Evolutionary conservation across 2,113 vertebrate species (phyloP), one percentile per base, ranked within the genome.

Genomic region (Merops nubicus): DNA sequence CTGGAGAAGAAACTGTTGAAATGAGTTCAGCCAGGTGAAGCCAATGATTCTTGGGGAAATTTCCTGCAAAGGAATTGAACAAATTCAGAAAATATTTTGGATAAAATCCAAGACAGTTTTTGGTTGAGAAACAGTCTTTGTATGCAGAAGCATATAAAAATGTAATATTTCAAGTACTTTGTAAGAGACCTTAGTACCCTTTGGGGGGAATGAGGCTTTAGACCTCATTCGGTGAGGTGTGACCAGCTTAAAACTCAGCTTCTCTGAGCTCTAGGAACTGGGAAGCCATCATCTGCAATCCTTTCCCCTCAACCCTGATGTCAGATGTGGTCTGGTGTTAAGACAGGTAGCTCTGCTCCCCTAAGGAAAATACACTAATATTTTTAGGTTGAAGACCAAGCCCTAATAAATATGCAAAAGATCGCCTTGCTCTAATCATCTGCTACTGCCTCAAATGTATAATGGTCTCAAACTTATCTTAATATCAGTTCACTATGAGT

Each of bases 291-390:
- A 29, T 16, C 31, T 77, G 18, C 13, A 68, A 15, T 56, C 25
- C 4, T 56, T 40, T 7, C 2, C 4, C 19, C 6, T 9, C 10
- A 5, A 7, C 1, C n/a, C n/a, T n/a, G 6, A 65, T 43, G 69
- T 42, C 3, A 5, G 11, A 15, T 62, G 22, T 16, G 4, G 6
- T 36, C 13, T 65, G 45, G 38, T 8, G 11, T 43, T 29, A 82
- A 42, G 28, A n/a, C 23, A 36, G 3, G 10, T 63, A 48, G 31
- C 63, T 57, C 6, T 80, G 8, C 63, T 88, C 22, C 15, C 59
- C 4, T 29, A 43, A 63, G 12, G 34, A 51, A 51, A 68, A 43
- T 25, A 36, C 2, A 11, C 9, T 19, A 31, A 6, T 34, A 48
- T 40, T 5, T 51, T 60, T 22, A 25, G 22, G n/a, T n/a, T n/a